Evolutionary conservation across 2,113 vertebrate genomes (phyloP), one percentile per base, ranked within the genome.

Genomic region (Malurus elegans): DNA sequence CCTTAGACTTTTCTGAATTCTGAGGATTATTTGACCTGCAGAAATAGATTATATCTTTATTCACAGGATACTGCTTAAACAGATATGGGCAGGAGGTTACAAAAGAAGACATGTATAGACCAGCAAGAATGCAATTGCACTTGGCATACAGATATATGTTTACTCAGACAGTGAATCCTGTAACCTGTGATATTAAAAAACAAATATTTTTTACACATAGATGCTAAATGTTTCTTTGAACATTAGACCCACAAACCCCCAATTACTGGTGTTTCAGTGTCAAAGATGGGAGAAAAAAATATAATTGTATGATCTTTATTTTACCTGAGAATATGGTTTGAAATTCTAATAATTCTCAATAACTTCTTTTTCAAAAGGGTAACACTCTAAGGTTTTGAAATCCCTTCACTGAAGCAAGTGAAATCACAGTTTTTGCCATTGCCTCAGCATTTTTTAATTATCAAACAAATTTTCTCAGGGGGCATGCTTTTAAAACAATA

Each of bases 31-130:
- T 94, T 25, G 21, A 92, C 75, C 81, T 74, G 67, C 54, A 70
- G 48, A 95, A 96, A 93, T 66, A 53, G 51, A 86, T 75, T 91
- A 72, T 53, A 86, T 94, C 84, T 97, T 94, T 92, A 94, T 96
- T 79, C 92, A 58, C 60, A 58, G 85, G 78, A 91, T 93, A 85
- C 21, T 45, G 40, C 94, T 93, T 85, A 83, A 91, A 95, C 6
- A 75, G 84, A 86, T 67, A 85, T 9, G 54, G 61, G 54, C 56
- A 87, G 34, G 56, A 93, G 18, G 71, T 47, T 85, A 78, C 42
- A 51, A 86, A 56, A 93, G 53, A 36, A 71, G 48, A 86, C 57
- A 16, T 69, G 93, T 93, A 74, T 38, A 96, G 70, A 93, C 80
- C 86, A 79, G 36, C 28, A 65, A 36, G 57, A 75, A 93, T 72